These are phyloP conservation scores for Bujurquina vittata DNA, from an alignment of 2,113 vertebrate species.

Conservation along the genomic window DNA sequence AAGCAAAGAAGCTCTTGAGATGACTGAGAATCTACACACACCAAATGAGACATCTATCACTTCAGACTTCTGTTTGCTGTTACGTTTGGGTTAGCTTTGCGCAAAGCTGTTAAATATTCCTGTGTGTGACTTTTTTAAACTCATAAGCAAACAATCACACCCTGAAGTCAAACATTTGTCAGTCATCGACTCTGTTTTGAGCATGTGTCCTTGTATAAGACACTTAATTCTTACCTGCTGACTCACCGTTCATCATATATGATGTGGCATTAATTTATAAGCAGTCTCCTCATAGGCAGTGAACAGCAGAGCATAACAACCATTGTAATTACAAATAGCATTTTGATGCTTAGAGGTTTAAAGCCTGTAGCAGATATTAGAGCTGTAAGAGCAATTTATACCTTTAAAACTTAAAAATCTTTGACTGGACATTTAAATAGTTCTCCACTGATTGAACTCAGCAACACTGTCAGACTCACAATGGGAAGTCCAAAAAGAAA, in stretches of 20 bases:
- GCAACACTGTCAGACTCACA: neutral
- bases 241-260: neutral
- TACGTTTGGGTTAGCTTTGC: neutral
- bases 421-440: neutral
- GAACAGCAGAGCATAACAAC: neutral
- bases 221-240: neutral
- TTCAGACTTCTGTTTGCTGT: neutral
- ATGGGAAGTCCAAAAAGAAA: neutral
- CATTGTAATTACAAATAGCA: conserved; percentile 1
- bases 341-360: neutral
- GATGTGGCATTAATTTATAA: conserved; percentile 8
- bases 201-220: neutral
- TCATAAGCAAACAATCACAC: conserved; percentile 24
- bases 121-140: neutral
- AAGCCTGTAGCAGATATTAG: neutral
- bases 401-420: neutral
- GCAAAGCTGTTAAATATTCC: neutral
- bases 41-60: neutral
- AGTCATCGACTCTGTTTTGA: neutral
- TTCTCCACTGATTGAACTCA: neutral
- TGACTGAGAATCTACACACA: no score
- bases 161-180: conserved; percentile 30
- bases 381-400: neutral
- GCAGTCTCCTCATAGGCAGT: neutral
- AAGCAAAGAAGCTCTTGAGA: no score